Base-by-base conservation (phyloP, 2,888 invertebrate genomes). In the Drosophila neotestacea region DNA sequence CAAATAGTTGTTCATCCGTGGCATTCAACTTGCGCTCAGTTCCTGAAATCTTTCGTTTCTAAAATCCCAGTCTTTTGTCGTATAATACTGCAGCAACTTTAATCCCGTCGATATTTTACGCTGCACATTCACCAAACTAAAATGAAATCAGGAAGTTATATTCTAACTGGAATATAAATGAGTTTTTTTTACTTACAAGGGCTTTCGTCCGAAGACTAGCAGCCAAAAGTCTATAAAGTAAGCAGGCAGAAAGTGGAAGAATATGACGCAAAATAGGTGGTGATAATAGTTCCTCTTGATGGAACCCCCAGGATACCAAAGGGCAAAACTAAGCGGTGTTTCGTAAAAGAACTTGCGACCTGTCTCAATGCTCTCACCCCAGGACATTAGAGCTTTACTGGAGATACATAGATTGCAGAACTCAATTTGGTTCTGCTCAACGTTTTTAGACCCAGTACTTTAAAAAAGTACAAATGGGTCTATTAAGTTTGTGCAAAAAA, bases 281-380 rank as follows among this genome's bases (percentile, higher is more conserved):
- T 94, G 92, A 2, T 95, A 88, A 85, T 94, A 94, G 54, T 94
- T 96, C 7, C 94, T 94, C 88, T 96, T 96, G 0, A 95, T 93
- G 1, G 95, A 94, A 0, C 97, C 97, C 6, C 96, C 95, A 0
- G 96, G 96, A 91, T 96, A 96, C 95, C 97, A 96, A 1, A 97
- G 93, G 39, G 96, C 95, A 10, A 95, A 94, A 63, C 96, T 95
- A 90, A 96, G 95, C 0, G 97, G 97, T 82, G 95, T 95, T 81
- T 95, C 94, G 70, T 95, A 94, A 82, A 91, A 81, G 92, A 91
- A 92, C 41, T 93, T 93, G 74, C 93, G 93, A 88, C 96, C 96
- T 65, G 94, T 94, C 62, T 95, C 95, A 70, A 98, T 93, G 44
- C 97, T 95, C 62, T 95, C 94, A 1, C 96, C 96, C 99, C 99